These are phyloP conservation scores for Scolopax rusticola DNA, from an alignment of 2,797 vertebrate species.

Conservation along the genomic window DNA sequence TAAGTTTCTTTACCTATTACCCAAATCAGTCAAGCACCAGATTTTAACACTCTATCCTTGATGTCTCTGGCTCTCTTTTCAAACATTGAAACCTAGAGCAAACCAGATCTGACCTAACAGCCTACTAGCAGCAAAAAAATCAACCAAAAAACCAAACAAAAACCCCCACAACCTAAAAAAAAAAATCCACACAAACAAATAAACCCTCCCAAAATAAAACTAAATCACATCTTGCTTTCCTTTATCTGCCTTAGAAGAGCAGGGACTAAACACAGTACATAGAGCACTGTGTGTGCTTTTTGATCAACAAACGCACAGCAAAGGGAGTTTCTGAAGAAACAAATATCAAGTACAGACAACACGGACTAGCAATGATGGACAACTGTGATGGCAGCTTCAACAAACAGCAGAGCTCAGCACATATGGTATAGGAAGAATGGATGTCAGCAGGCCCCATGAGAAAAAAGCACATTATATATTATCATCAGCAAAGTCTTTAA, in stretches of 20 bases:
- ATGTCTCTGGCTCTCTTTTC: background rate
- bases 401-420: background rate
- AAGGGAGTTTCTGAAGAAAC: background rate
- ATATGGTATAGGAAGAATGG: background rate
- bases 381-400: background rate
- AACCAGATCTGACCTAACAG: background rate
- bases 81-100: background rate
- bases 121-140: background rate
- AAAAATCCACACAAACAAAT: background rate
- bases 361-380: background rate
- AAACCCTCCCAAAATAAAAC: background rate
- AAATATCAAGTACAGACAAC: background rate
- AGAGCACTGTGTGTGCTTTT: background rate
- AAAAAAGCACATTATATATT: background rate
- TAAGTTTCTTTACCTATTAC: background rate
- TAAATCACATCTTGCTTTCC: background rate
- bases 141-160: background rate
- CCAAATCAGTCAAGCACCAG: background rate
- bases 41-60: background rate
- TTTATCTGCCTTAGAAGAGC: background rate
- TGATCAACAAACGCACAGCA: background rate
- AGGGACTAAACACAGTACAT: background rate
- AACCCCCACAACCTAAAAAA: too few species aligned
- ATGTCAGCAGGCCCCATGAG: background rate
- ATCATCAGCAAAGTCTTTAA: background rate